A percentile compares a stretch with the other conserved stretches of the same genome.
These are phyloP conservation scores for Cecropterus lyciades DNA, from an alignment of 1,140 invertebrate species.

Conservation along the genomic window DNA sequence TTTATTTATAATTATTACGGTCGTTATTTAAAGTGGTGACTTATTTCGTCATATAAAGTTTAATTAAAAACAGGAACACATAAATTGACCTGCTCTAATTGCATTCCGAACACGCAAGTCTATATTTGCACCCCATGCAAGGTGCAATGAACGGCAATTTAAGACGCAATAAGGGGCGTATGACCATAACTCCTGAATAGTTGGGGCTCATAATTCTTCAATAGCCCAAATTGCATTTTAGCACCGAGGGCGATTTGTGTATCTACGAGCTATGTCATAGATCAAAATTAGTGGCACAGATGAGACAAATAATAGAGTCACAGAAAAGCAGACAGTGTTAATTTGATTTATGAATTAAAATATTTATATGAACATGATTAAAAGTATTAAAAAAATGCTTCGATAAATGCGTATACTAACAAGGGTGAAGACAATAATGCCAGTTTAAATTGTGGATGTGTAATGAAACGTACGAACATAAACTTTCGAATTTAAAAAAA, in stretches of 20 bases:
- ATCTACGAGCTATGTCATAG: slow-evolving; percentile 31
- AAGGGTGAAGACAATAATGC: no score
- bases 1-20: no score
- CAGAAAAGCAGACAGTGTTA: no score
- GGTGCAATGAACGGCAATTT: slow-evolving; percentile 31
- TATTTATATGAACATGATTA: no score
- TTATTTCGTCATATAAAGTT: no score
- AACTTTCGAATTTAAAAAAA: no score
- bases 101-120: slow-evolving; percentile 20
- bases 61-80: neutral
- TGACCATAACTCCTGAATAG: slow-evolving; percentile 25
- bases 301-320: neutral
- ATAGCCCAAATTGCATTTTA: slow-evolving; percentile 52
- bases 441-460: no score
- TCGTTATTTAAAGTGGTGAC: no score
- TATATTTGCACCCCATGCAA: slow-evolving; percentile 23
- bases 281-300: slow-evolving; percentile 6
- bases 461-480: no score
- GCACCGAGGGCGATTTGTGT: slow-evolving; percentile 47
- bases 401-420: no score
- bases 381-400: no score
- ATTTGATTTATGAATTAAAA: no score
- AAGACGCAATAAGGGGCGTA: slow-evolving; percentile 27
- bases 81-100: slow-evolving; percentile 9
- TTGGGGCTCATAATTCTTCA: slow-evolving; percentile 49